phyloP scores from a whole-genome alignment of 2,797 vertebrate species.

The Furcifer pardalis region DNA sequence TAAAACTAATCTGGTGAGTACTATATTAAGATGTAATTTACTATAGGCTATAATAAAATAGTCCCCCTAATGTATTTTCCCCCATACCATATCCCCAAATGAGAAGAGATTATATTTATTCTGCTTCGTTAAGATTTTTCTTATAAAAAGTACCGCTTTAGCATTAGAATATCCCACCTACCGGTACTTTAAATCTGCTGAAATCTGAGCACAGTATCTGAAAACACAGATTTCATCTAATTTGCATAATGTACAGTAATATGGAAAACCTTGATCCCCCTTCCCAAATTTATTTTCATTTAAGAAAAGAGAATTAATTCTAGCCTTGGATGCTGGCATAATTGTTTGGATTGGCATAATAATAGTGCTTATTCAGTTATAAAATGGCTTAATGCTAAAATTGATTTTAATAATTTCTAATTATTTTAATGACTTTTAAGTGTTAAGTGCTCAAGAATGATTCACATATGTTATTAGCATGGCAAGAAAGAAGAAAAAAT shows the following conservation, averaged over 20 bases:
- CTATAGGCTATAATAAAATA: not conserved
- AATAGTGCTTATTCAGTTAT: too few relatives aligned
- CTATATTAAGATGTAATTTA: slow-evolving; percentile 12
- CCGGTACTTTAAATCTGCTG: slow-evolving; percentile 1
- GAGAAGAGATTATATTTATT: not conserved
- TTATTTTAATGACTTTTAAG: too few relatives aligned
- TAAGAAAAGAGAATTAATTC: not conserved
- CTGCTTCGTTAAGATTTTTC: not conserved
- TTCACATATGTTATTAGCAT: not conserved
- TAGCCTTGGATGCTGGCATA: not conserved
- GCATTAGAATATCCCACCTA: slow-evolving; percentile 17
- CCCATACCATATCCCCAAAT: not conserved
- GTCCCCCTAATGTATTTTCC: not conserved
- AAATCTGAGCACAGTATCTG: slow-evolving; percentile 5
- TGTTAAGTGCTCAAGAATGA: not conserved
- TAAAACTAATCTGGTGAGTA: slow-evolving; percentile 78
- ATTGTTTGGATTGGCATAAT: not conserved
- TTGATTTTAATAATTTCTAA: too few relatives aligned
- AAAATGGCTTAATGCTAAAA: too few relatives aligned
- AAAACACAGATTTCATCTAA: slow-evolving; percentile 22
- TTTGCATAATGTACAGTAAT: slow-evolving; percentile 6
- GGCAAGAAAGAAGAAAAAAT: not conserved
- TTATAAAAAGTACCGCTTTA: slow-evolving; percentile 16
- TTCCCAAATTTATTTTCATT: not conserved
- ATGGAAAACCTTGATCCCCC: not conserved